Conservation (phyloP, 64 coral and sea anemone genomes). For the Dendronephthya gigantea region DNA sequence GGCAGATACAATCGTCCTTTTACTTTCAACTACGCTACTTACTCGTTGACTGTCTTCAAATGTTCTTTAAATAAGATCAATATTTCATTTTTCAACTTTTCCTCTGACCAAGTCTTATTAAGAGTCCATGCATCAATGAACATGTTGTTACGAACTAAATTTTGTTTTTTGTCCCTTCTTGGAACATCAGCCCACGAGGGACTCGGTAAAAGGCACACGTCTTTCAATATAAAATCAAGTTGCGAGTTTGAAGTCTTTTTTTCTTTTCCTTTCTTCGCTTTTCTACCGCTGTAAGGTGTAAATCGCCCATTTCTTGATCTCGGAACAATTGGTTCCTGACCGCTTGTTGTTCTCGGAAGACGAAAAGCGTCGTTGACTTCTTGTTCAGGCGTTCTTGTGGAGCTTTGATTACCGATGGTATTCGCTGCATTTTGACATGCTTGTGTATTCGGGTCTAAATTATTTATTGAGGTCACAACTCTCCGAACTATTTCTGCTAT, state of each 20-base stretch:
- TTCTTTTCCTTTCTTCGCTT: background rate
- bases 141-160: conserved; percentile 24
- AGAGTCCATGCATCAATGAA: conserved; percentile 37
- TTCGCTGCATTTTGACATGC: too few relatives aligned
- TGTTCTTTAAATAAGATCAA: conserved; percentile 19
- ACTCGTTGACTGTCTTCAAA: conserved; percentile 20
- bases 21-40: background rate
- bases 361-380: too few relatives aligned
- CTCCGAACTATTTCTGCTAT: too few relatives aligned
- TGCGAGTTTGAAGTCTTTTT: background rate
- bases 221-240: background rate
- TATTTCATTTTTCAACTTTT: conserved; percentile 18
- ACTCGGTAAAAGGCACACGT: background rate
- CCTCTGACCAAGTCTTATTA: conserved; percentile 27
- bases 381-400: too few relatives aligned
- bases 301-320: background rate
- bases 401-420: too few relatives aligned
- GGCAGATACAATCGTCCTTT: too few relatives aligned
- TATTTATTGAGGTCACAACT: too few relatives aligned
- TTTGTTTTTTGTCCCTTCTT: conserved; percentile 19
- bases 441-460: too few relatives aligned
- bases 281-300: background rate
- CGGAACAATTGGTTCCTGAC: too few relatives aligned
- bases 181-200: conserved; percentile 28
- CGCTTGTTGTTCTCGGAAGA: too few relatives aligned